A percentile compares a stretch with the other conserved stretches of the same genome.
Conservation (phyloP, 2,113 vertebrate genomes). For the Carollia perspicillata region DNA sequence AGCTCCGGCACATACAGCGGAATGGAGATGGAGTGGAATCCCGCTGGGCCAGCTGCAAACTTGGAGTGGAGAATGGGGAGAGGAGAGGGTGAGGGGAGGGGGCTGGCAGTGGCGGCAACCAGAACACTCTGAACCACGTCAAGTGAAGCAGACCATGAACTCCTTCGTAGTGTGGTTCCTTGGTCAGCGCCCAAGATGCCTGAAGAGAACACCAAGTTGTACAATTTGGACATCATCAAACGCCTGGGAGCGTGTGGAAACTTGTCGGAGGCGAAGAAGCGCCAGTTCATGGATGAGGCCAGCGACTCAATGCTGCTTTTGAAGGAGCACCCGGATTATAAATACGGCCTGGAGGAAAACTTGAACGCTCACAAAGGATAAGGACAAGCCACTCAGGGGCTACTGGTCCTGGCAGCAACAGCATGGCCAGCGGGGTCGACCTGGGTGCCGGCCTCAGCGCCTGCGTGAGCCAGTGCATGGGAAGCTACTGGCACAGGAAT, state of each 20-base stretch:
- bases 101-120: constrained; percentile 88
- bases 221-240: constrained; percentile 99
- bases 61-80: constrained; percentile 36
- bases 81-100: constrained; percentile 82
- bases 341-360: constrained; percentile 99
- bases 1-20: constrained; percentile 97
- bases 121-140: constrained; percentile 97
- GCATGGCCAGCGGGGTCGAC: constrained; percentile 92
- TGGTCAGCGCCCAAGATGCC: constrained; percentile 94
- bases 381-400: constrained; percentile 97
- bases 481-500: constrained; percentile 99
- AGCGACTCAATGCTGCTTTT: constrained; percentile 97
- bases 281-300: constrained; percentile 99
- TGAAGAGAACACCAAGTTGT: constrained; percentile 96
- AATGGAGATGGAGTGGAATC: constrained; percentile 99
- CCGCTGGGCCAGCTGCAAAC: constrained; percentile 94
- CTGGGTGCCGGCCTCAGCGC: constrained; percentile 92
- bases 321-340: constrained; percentile 99
- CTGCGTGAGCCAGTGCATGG: constrained; percentile 98
- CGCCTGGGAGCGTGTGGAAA: constrained; percentile 99
- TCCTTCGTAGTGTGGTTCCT: constrained; percentile 98
- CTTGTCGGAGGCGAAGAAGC: constrained; percentile 97
- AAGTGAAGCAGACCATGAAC: constrained; percentile 93
- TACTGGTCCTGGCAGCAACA: constrained; percentile 94
- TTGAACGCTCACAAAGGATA: constrained; percentile 99